phyloP scores from a whole-genome alignment of 1,140 invertebrate genomes.

The Pantala flavescens region DNA sequence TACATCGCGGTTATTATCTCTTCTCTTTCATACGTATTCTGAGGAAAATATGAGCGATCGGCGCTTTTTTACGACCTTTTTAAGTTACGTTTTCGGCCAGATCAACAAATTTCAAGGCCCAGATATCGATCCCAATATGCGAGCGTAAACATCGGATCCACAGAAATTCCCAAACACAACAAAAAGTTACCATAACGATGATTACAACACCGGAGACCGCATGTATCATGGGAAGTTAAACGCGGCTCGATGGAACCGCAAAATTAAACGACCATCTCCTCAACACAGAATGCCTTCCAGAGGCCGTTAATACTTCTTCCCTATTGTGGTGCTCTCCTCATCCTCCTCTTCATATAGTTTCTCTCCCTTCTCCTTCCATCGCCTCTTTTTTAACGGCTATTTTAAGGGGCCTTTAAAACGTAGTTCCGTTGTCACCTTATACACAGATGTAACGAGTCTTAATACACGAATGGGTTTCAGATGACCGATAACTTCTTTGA shows the following conservation, averaged over 20 bases:
- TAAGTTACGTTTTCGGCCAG: too few species aligned
- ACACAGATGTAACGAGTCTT: constrained; percentile 5
- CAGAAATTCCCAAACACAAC: too few species aligned
- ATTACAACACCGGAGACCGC: too few species aligned
- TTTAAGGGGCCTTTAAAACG: constrained; percentile 5
- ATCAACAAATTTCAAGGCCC: too few species aligned
- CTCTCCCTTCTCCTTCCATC: background rate
- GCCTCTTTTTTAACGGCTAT: background rate
- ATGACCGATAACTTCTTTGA: background rate
- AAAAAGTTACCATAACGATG: too few species aligned
- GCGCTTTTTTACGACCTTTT: too few species aligned
- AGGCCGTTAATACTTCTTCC: background rate
- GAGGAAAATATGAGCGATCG: too few species aligned
- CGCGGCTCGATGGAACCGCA: background rate
- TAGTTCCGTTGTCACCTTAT: constrained; percentile 5
- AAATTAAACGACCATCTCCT: background rate
- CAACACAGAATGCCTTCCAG: background rate
- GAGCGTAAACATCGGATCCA: too few species aligned
- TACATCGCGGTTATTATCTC: too few species aligned
- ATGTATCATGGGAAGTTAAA: too few species aligned
- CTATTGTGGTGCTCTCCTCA: background rate
- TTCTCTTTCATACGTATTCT: too few species aligned
- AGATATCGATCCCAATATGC: too few species aligned
- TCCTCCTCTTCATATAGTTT: background rate
- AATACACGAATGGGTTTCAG: constrained; percentile 3